These are phyloP conservation scores for Eidolon helvum DNA, from an alignment of 2,113 vertebrate genomes.

Conservation along the genomic window DNA sequence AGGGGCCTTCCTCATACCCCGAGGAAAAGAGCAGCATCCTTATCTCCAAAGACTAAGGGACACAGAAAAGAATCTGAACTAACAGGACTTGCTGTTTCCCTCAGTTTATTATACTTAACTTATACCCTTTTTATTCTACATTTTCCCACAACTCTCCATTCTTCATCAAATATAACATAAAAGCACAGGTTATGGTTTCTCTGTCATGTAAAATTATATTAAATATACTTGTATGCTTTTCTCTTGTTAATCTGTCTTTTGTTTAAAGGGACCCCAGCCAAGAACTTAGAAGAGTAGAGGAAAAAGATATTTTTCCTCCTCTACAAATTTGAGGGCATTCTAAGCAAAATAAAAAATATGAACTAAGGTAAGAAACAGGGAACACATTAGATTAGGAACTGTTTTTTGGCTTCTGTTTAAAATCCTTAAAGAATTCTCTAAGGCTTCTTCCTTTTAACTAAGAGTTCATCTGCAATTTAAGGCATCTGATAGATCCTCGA, in stretches of 20 bases:
- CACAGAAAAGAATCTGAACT: background rate
- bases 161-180: background rate
- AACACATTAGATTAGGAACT: background rate
- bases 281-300: background rate
- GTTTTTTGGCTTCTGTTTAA: background rate
- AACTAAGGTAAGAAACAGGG: background rate
- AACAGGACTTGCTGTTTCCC: background rate
- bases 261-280: background rate
- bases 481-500: background rate
- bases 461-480: background rate
- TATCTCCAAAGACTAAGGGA: background rate
- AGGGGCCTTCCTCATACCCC: background rate
- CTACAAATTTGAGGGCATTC: background rate
- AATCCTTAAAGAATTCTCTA: constrained; percentile 6
- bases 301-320: background rate
- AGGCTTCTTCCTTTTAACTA: background rate
- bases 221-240: background rate
- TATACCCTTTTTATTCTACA: background rate
- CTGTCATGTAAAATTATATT: background rate
- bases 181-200: background rate
- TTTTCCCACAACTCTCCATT: background rate
- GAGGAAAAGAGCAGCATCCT: background rate
- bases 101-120: background rate
- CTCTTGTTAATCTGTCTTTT: background rate
- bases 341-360: background rate